Conservation (phyloP, 2,113 vertebrate genomes). For the Bufo bufo region DNA sequence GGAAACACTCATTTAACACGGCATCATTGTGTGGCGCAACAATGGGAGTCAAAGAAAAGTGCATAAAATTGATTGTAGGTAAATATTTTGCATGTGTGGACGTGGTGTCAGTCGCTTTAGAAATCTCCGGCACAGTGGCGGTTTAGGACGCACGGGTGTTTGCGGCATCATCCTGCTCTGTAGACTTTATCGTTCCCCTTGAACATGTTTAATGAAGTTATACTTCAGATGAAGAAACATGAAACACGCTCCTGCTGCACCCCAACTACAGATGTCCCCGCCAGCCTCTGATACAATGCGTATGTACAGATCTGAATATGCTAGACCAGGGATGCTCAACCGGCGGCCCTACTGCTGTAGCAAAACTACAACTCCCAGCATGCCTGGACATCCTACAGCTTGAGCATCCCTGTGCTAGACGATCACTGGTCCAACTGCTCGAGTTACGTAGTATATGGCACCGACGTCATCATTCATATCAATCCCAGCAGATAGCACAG, state of each 20-base stretch:
- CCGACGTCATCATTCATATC: too few species aligned
- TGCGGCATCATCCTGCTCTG: not conserved
- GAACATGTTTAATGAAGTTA: slow-evolving; percentile 7
- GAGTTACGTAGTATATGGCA: too few species aligned
- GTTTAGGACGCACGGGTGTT: not conserved
- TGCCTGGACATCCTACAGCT: too few species aligned
- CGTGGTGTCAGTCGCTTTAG: not conserved
- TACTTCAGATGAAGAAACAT: not conserved
- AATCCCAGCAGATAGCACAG: too few species aligned
- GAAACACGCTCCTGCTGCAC: not conserved
- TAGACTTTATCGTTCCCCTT: not conserved
- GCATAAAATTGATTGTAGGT: slow-evolving; percentile 32
- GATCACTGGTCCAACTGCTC: too few species aligned
- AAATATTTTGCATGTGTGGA: slow-evolving; percentile 17
- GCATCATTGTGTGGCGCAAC: slow-evolving; percentile 32
- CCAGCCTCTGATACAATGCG: not conserved
- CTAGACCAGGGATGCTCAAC: too few species aligned
- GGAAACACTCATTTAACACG: slow-evolving; percentile 33
- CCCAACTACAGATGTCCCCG: not conserved
- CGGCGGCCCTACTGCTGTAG: too few species aligned
- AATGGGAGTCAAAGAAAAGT: slow-evolving; percentile 14
- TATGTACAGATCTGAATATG: not conserved
- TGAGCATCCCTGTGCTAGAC: too few species aligned
- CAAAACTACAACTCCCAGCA: too few species aligned
- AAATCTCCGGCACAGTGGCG: not conserved